These are phyloP conservation scores for Brachymystax lenok DNA, from an alignment of 2,797 vertebrate species.

Conservation along the genomic window DNA sequence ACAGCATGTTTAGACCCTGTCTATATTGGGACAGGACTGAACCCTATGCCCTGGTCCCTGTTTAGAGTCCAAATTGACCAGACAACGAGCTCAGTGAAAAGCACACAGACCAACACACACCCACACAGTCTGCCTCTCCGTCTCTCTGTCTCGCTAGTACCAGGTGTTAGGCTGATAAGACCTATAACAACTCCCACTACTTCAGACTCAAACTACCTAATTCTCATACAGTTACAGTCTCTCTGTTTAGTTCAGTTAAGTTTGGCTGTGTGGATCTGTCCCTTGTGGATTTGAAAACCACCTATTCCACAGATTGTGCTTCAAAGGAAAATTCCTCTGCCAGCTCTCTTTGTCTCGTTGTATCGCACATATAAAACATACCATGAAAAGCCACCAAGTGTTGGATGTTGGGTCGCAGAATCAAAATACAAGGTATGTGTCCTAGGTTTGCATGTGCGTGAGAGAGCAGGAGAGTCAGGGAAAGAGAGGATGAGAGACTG, in stretches of 20 bases:
- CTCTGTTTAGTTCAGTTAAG: conserved; percentile 15
- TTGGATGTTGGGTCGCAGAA: background rate
- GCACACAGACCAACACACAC: conserved; percentile 17
- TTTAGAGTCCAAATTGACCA: background rate
- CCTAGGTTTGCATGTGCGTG: background rate
- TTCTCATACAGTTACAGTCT: background rate
- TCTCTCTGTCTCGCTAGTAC: conserved; percentile 27
- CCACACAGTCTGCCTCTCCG: conserved; percentile 18
- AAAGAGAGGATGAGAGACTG: background rate
- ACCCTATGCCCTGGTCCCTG: background rate
- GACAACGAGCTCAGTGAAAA: background rate
- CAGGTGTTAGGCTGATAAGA: conserved; percentile 73
- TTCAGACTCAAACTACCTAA: conserved; percentile 34
- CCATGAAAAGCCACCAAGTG: background rate
- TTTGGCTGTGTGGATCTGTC: background rate
- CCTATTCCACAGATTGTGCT: background rate
- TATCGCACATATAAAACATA: conserved; percentile 13
- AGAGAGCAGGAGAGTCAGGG: conserved; percentile 29
- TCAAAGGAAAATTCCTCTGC: background rate
- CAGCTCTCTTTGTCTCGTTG: conserved; percentile 35
- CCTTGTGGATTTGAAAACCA: background rate
- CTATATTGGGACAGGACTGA: background rate
- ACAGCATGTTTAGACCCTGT: background rate
- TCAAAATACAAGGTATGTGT: background rate
- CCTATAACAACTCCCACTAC: conserved; percentile 62